Evolutionary conservation across 2,113 vertebrate species (phyloP).

Genomic region (Alces alces): DNA sequence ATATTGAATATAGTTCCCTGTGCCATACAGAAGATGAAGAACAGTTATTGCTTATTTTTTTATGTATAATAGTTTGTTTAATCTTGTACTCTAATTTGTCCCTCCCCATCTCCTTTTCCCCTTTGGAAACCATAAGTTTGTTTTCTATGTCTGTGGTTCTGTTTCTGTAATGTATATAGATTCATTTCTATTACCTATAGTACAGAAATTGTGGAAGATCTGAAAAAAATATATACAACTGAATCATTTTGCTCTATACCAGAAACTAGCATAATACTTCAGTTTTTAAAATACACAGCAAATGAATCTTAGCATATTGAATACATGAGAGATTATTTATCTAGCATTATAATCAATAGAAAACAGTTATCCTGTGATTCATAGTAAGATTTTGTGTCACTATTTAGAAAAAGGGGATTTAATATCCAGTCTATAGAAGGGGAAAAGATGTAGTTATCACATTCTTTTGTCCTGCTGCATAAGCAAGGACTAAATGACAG

Average conservation of each 20-base stretch:
- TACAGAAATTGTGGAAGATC: background rate
- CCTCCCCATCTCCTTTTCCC: background rate
- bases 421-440: background rate
- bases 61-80: background rate
- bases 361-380: background rate
- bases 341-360: background rate
- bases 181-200: background rate
- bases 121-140: background rate
- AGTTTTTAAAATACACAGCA: background rate
- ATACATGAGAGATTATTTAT: background rate
- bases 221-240: background rate
- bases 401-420: background rate
- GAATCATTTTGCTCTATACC: background rate
- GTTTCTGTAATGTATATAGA: background rate
- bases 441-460: background rate
- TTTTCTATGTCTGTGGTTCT: background rate
- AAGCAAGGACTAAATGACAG: background rate
- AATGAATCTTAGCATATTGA: background rate
- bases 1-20: background rate
- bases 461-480: background rate
- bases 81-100: background rate
- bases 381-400: background rate
- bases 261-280: background rate
- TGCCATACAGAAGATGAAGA: background rate
- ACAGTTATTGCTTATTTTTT: background rate